Evolutionary conservation across 2,888 invertebrate species (phyloP), one percentile per base, ranked within the genome.

Genomic region (Xestoiulus laeticollis): DNA sequence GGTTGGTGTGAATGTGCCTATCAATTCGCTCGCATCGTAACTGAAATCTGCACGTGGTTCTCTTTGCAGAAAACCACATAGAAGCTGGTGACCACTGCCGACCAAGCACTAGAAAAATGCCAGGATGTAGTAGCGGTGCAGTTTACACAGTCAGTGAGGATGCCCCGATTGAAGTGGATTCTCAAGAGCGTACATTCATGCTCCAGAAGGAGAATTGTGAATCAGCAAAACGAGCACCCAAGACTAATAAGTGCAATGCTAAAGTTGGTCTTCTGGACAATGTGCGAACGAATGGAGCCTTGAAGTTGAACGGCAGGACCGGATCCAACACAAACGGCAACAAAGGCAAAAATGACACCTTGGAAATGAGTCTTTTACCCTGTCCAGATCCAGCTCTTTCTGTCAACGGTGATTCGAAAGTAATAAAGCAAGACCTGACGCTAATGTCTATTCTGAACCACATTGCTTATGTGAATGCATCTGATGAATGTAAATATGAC

Each of bases 381-480:
- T 2, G 92, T 92, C 2, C 92, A 92, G 88, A 92, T 92, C 32
- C 92, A 91, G 38, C 90, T 92, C 87, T 90, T 90, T 38, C 90
- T 89, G 30, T 86, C 88, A 22, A 88, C 87, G 44, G 88, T n/a
- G 87, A 38, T 78, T 30, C 53, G n/a, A 85, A 85, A 43, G 85
- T 85, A n/a, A 38, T 44, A 1, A 91, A 88, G 44, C 44, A 87
- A 43, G 88, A 88, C 44, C 89, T 93, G 88, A 93, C 93, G 2
- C 91, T 94, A 86, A 92, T 93, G 87, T 93, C 93, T 30, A 93
- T 94, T 90, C 90, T 94, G 88, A 93, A 93, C 90, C 94, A 93
- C 90, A 93, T 93, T 87, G 93, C 93, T 19, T 93, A 93, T 89
- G 93, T 93, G 87, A 93, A 93, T 90, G 92, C 93, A 4, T 91